These are phyloP conservation scores for Grallaria varia DNA, from an alignment of 2,113 vertebrate genomes.

Conservation along the genomic window DNA sequence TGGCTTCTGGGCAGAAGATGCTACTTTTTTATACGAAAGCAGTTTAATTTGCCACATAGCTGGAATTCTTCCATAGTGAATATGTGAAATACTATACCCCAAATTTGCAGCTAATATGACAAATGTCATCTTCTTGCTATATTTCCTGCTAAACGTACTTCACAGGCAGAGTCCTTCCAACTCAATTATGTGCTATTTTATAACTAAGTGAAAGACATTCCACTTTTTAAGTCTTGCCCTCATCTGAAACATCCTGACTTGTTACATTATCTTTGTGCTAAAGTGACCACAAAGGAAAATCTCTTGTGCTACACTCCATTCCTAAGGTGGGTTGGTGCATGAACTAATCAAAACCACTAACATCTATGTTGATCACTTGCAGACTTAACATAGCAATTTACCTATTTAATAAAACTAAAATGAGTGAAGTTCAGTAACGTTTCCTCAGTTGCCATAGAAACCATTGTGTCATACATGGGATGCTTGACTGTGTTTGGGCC, in stretches of 20 bases:
- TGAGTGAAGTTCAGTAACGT: not conserved
- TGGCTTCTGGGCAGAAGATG: slow-evolving; percentile 46
- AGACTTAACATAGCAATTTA: not conserved
- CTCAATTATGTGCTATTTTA: slow-evolving; percentile 52
- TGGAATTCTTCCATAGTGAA: slow-evolving; percentile 69
- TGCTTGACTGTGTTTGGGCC: not conserved
- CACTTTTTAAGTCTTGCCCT: slow-evolving; percentile 47
- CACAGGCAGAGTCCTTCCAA: slow-evolving; percentile 26
- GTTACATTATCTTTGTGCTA: not conserved
- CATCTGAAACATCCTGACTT: slow-evolving; percentile 34
- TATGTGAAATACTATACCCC: slow-evolving; percentile 65
- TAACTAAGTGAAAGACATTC: slow-evolving; percentile 58
- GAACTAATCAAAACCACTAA: not conserved
- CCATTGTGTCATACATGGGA: not conserved
- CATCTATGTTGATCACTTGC: not conserved
- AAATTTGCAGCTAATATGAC: slow-evolving; percentile 70
- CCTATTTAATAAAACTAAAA: not conserved
- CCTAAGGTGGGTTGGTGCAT: not conserved
- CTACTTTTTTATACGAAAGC: slow-evolving; percentile 43
- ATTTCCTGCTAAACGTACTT: slow-evolving; percentile 53
- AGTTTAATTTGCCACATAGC: slow-evolving; percentile 65
- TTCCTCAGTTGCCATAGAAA: not conserved
- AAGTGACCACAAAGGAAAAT: not conserved
- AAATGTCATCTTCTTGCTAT: slow-evolving; percentile 42
- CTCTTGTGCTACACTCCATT: slow-evolving; percentile 30